Evolutionary conservation across 2,113 vertebrate species (phyloP).

Genomic region (Melanocharis versteri): DNA sequence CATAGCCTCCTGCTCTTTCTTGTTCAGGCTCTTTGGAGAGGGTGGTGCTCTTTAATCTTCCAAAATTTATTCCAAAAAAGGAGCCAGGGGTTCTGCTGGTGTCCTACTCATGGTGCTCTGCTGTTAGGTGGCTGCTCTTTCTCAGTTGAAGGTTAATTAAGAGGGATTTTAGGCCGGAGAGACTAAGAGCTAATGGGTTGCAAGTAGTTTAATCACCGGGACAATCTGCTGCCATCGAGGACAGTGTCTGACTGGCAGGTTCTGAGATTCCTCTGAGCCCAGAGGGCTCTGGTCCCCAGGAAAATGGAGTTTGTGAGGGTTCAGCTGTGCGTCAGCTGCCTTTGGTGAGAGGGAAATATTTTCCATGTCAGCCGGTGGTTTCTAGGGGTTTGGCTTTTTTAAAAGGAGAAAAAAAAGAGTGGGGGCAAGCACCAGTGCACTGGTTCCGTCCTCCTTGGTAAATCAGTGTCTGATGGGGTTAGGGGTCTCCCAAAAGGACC

Average conservation of each 20-base stretch:
- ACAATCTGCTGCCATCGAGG: background rate
- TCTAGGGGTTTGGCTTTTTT: background rate
- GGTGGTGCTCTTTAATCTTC: background rate
- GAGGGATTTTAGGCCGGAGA: background rate
- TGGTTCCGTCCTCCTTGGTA: background rate
- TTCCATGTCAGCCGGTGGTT: background rate
- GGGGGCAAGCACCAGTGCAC: fast-evolving
- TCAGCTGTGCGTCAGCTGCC: background rate
- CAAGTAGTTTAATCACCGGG: background rate
- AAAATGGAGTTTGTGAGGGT: background rate
- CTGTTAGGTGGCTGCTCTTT: background rate
- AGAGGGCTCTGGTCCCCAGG: background rate
- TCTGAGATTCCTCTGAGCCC: background rate
- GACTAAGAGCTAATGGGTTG: fast-evolving
- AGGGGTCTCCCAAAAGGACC: background rate
- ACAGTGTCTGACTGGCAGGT: background rate
- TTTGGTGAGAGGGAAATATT: background rate
- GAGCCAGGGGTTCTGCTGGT: background rate
- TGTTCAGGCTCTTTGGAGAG: background rate
- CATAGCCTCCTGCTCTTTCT: background rate
- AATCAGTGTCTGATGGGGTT: background rate
- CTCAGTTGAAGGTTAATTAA: background rate
- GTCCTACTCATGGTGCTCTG: background rate
- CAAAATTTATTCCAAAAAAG: background rate
- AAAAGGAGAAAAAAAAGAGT: background rate